These are phyloP conservation scores for Diogma glabrata DNA, from an alignment of 2,888 invertebrate species.

Conservation along the genomic window DNA sequence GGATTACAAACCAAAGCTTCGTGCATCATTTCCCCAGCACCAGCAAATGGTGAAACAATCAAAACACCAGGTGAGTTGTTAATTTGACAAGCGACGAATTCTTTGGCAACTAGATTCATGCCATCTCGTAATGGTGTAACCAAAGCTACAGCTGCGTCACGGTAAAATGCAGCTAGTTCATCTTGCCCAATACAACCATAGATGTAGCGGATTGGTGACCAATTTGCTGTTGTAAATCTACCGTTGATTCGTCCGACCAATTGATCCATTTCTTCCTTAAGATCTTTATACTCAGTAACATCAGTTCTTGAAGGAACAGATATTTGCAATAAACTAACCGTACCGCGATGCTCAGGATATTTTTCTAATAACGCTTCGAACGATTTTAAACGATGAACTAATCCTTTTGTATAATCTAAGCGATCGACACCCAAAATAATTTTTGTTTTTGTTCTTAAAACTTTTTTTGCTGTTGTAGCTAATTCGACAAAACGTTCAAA, in stretches of 20 bases:
- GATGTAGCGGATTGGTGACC: constrained; percentile 81
- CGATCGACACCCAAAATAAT: constrained; percentile 81
- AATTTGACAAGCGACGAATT: constrained; percentile 86
- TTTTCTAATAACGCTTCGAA: constrained; percentile 71
- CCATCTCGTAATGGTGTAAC: constrained; percentile 82
- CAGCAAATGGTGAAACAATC: constrained; percentile 83
- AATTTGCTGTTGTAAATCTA: constrained; percentile 78
- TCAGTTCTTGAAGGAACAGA: constrained; percentile 83
- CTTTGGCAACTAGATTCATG: constrained; percentile 88
- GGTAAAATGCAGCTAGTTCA: constrained; percentile 74
- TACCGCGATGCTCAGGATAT: constrained; percentile 75
- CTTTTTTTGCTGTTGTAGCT: constrained; percentile 56
- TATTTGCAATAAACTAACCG: constrained; percentile 70
- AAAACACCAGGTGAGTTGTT: constrained; percentile 75
- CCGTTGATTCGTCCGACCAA: constrained; percentile 77
- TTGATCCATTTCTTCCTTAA: constrained; percentile 86
- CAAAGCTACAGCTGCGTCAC: constrained; percentile 75
- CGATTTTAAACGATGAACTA: constrained; percentile 70
- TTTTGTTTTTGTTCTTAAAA: constrained; percentile 62
- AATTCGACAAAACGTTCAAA: constrained; percentile 74
- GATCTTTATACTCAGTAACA: constrained; percentile 78
- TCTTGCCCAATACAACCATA: constrained; percentile 81
- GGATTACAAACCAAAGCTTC: constrained; percentile 84
- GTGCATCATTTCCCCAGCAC: constrained; percentile 89
- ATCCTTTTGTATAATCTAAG: constrained; percentile 82